phyloP scores from a whole-genome alignment of 2,888 invertebrate species.

The Lutraria lutraria region DNA sequence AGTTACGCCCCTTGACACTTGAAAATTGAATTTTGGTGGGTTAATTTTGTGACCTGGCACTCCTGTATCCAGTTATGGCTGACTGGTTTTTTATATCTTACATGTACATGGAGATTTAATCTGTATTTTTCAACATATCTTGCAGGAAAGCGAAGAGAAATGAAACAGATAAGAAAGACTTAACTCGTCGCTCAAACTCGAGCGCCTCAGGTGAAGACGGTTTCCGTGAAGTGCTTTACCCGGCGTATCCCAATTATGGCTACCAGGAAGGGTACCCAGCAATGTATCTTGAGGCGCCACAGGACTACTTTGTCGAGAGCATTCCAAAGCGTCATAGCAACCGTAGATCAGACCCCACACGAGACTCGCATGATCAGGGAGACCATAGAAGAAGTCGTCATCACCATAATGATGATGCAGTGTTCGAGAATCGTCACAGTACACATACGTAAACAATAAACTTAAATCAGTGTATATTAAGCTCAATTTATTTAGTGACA shows the following conservation, averaged over 20 bases:
- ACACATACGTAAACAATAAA: neutral
- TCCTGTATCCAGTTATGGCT: neutral
- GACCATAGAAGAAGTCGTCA: constrained; percentile 1
- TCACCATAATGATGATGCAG: neutral
- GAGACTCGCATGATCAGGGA: neutral
- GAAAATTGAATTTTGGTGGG: too few species aligned
- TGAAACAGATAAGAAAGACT: neutral
- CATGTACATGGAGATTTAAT: neutral
- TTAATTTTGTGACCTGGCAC: too few species aligned
- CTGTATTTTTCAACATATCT: neutral
- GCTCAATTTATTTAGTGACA: neutral
- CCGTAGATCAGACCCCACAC: constrained; percentile 39
- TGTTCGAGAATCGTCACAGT: neutral
- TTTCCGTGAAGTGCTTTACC: constrained; percentile 43
- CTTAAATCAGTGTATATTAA: too few species aligned
- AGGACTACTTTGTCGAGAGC: constrained; percentile 42
- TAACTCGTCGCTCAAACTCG: constrained; percentile 22
- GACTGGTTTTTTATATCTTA: neutral
- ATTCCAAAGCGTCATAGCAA: constrained; percentile 55
- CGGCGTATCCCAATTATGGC: constrained; percentile 58
- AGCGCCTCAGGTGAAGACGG: constrained; percentile 3
- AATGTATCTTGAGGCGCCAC: constrained; percentile 46
- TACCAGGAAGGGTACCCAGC: constrained; percentile 45
- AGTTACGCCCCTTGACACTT: too few species aligned
- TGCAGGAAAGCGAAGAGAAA: constrained; percentile 18